Evolutionary conservation across 2,888 invertebrate genomes (phyloP).

Genomic region (Drosophila bunnanda): DNA sequence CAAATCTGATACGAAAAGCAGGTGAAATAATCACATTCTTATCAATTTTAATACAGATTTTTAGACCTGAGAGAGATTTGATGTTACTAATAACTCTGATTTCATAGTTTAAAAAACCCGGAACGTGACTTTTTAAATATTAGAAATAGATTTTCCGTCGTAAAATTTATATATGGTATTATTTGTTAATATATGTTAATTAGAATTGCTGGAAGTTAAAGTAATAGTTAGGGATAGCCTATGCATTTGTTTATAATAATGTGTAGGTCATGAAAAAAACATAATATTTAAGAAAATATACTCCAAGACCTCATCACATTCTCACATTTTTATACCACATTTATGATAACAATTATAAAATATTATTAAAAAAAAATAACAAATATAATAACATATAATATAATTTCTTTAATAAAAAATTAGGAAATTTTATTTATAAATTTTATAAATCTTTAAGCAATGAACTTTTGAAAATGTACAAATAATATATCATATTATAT

Average conservation of each 20-base stretch:
- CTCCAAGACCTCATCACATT: no score
- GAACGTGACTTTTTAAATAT: background rate
- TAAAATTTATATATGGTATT: background rate
- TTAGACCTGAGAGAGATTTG: no score
- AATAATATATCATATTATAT: no score
- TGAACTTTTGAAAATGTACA: no score
- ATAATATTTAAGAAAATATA: background rate
- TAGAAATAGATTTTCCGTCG: background rate
- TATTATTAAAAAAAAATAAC: no score
- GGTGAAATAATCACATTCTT: constrained; percentile 19
- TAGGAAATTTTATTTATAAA: no score
- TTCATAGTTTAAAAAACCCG: background rate
- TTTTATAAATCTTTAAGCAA: no score
- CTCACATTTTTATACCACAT: no score
- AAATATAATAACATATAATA: no score
- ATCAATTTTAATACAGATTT: background rate
- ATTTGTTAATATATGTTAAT: background rate
- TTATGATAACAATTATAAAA: no score
- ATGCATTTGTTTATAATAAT: background rate
- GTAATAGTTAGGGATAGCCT: background rate
- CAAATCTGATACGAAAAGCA: background rate
- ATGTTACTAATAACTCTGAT: background rate
- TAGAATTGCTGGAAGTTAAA: background rate
- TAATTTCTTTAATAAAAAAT: no score
- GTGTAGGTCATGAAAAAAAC: background rate